phyloP scores from a whole-genome alignment of 2,888 invertebrate species.

The Leptopterna dolabrata region DNA sequence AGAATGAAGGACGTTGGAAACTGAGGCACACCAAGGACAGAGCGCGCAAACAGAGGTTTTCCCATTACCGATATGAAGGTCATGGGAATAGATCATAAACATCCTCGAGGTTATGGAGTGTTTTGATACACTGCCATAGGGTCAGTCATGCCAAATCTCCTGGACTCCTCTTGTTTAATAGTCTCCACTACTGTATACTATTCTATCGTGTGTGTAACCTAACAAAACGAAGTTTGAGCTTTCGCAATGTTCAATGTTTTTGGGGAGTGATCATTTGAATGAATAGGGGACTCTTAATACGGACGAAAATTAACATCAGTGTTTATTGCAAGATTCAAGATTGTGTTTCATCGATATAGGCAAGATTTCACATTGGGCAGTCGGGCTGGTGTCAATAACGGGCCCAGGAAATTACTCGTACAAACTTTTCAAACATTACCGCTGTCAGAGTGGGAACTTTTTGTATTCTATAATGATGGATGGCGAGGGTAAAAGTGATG shows the following conservation, averaged over 20 bases:
- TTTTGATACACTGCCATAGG: not conserved
- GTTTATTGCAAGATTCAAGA: no score
- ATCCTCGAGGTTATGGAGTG: not conserved
- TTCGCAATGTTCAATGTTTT: no score
- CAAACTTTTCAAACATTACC: not conserved
- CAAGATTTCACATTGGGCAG: no score
- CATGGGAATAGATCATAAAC: not conserved
- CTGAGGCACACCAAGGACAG: not conserved
- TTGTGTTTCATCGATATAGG: no score
- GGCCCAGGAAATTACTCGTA: not conserved
- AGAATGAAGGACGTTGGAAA: not conserved
- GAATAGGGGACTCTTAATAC: no score
- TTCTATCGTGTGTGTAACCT: no score
- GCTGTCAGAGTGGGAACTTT: not conserved
- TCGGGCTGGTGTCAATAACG: not conserved
- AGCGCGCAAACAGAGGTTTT: not conserved
- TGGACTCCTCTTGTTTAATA: no score
- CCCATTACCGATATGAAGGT: not conserved
- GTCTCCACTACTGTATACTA: no score
- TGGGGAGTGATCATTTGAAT: no score
- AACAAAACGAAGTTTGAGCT: no score
- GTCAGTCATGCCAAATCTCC: no score
- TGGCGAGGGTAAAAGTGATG: not conserved
- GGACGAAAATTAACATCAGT: no score
- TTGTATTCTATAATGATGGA: not conserved